Percentiles rank a stretch among this genome's conserved stretches.
These are phyloP conservation scores for Caenorhabditis wallacei DNA, from an alignment of 2,888 invertebrate genomes.

Conservation along the genomic window DNA sequence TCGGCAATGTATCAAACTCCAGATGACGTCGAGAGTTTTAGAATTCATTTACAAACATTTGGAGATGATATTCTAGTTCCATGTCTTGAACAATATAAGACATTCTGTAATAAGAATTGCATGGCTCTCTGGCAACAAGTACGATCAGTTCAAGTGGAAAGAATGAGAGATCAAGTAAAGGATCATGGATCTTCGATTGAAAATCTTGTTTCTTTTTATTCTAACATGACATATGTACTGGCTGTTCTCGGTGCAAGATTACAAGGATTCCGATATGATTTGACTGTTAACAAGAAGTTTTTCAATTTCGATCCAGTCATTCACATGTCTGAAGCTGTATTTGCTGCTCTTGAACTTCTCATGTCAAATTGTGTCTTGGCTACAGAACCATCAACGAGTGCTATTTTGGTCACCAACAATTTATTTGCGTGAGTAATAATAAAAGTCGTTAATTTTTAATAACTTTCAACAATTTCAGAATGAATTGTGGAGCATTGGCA, in stretches of 20 bases:
- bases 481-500: conserved; percentile 81
- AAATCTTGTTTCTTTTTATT: conserved; percentile 79
- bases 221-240: conserved; percentile 80
- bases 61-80: conserved; percentile 78
- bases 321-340: conserved; percentile 78
- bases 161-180: conserved; percentile 66
- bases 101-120: conserved; percentile 79
- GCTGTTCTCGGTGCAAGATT: conserved; percentile 80
- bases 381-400: conserved; percentile 81
- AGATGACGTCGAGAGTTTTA: conserved; percentile 70
- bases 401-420: conserved; percentile 82
- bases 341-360: conserved; percentile 80
- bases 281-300: conserved; percentile 76
- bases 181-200: conserved; percentile 51
- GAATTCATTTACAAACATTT: conserved; percentile 71
- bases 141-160: conserved; percentile 72
- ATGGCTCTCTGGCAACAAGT: conserved; percentile 75
- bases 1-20: conserved; percentile 55
- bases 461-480: conserved; percentile 53
- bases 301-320: conserved; percentile 78
- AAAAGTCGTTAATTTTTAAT: not conserved
- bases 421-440: conserved; percentile 73
- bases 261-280: conserved; percentile 81
- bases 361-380: conserved; percentile 82
- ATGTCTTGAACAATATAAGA: conserved; percentile 81